phyloP scores from a whole-genome alignment of 1,140 invertebrate genomes.

The Pectinophora gossypiella region DNA sequence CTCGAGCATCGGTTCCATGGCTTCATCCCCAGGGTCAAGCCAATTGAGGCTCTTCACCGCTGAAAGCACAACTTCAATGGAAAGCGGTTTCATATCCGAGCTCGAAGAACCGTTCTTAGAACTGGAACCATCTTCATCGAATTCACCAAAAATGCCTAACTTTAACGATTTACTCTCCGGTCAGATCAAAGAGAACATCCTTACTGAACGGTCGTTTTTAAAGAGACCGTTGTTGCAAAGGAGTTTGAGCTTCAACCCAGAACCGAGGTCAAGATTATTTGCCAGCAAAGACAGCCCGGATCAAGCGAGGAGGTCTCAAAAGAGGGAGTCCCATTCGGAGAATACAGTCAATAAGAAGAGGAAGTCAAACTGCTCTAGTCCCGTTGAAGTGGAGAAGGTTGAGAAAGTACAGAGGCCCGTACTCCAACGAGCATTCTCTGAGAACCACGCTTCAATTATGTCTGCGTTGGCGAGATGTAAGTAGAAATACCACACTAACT shows the following conservation, averaged over 20 bases:
- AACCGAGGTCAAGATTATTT: conserved; percentile 34
- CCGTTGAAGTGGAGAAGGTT: conserved; percentile 6
- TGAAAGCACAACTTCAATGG: conserved; percentile 54
- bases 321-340: conserved; percentile 30
- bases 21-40: conserved; percentile 22
- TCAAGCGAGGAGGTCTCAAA: conserved; percentile 33
- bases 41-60: conserved; percentile 41
- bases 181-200: conserved; percentile 47
- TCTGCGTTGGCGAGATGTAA: conserved; percentile 66
- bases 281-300: conserved; percentile 33
- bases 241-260: conserved; percentile 52
- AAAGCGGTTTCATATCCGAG: conserved; percentile 62
- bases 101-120: conserved; percentile 58
- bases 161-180: conserved; percentile 52
- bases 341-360: conserved; percentile 34
- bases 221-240: conserved; percentile 28
- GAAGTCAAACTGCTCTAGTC: conserved; percentile 31
- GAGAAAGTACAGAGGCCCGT: conserved; percentile 28
- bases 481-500: too few relatives aligned
- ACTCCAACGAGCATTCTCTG: conserved; percentile 57
- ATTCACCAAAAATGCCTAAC: conserved; percentile 51
- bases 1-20: conserved; percentile 45
- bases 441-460: conserved; percentile 66
- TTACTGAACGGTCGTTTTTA: conserved; percentile 20
- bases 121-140: conserved; percentile 40